Evolutionary conservation across 2,113 vertebrate species (phyloP).

Genomic region (Centropristis striata): DNA sequence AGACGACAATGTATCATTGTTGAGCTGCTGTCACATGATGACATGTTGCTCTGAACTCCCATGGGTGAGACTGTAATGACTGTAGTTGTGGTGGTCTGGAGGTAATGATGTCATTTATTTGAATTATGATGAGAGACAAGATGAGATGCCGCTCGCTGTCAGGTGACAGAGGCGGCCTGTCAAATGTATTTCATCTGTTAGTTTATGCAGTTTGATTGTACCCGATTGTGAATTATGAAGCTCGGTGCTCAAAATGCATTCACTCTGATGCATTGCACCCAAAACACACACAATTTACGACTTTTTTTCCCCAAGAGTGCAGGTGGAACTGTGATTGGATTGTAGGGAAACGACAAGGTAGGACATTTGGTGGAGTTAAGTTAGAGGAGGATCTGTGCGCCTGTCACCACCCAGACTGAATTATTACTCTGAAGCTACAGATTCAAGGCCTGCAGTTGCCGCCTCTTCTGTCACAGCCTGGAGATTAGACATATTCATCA

Average conservation of each 20-base stretch:
- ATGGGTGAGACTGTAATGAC: slow-evolving; percentile 25
- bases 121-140: slow-evolving; percentile 37
- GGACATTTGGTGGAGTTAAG: background rate
- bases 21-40: slow-evolving; percentile 45
- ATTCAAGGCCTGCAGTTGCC: slow-evolving; percentile 11
- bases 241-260: background rate
- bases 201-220: slow-evolving; percentile 1
- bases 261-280: background rate
- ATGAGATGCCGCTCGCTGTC: slow-evolving; percentile 23
- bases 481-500: slow-evolving; percentile 58
- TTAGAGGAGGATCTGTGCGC: background rate
- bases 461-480: slow-evolving; percentile 15
- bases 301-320: background rate
- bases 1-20: slow-evolving; percentile 32
- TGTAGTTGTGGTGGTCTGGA: slow-evolving; percentile 14
- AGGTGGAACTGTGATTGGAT: slow-evolving; percentile 19
- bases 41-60: slow-evolving; percentile 25
- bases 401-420: slow-evolving; percentile 45
- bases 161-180: slow-evolving; percentile 18
- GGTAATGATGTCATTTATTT: slow-evolving; percentile 62
- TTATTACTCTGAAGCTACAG: slow-evolving; percentile 23
- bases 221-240: background rate
- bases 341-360: background rate
- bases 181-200: background rate
- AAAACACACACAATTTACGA: background rate